A percentile compares a stretch with the other conserved stretches of the same genome.
These are phyloP conservation scores for Aramus guarauna DNA, from an alignment of 2,113 vertebrate species.

Conservation along the genomic window DNA sequence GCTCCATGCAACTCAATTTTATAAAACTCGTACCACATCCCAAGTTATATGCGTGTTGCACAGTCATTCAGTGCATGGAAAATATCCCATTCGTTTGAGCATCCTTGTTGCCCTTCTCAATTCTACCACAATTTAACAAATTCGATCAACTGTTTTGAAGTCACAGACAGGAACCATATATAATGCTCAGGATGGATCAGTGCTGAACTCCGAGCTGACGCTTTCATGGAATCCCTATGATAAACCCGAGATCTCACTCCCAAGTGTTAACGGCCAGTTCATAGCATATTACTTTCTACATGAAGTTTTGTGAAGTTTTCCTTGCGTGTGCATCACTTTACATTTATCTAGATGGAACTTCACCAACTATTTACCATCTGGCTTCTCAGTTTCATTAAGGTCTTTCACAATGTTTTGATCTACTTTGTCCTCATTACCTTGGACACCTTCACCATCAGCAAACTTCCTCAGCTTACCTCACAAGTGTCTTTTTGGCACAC, in stretches of 20 bases:
- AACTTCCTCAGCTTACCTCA: neutral
- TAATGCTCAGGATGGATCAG: neutral
- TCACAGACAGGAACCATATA: neutral
- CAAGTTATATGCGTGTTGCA: neutral
- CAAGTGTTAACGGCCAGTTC: neutral
- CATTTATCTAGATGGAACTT: neutral
- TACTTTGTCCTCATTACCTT: neutral
- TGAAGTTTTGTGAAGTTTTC: neutral
- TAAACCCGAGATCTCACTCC: neutral
- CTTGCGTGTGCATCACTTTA: neutral
- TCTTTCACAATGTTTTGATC: neutral
- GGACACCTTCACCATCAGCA: neutral
- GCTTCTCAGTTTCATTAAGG: neutral
- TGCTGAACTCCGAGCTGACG: neutral
- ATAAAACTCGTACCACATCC: neutral
- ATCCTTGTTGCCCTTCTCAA: neutral
- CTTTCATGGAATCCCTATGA: neutral
- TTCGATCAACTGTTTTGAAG: neutral
- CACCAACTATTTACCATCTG: neutral
- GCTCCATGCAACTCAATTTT: neutral
- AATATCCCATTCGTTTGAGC: neutral
- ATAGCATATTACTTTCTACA: fast-evolving
- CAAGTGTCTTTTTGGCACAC: neutral
- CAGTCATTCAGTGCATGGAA: neutral
- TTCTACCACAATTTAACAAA: neutral